These are phyloP conservation scores for Solen grandis DNA, from an alignment of 1,140 invertebrate genomes.

Conservation along the genomic window DNA sequence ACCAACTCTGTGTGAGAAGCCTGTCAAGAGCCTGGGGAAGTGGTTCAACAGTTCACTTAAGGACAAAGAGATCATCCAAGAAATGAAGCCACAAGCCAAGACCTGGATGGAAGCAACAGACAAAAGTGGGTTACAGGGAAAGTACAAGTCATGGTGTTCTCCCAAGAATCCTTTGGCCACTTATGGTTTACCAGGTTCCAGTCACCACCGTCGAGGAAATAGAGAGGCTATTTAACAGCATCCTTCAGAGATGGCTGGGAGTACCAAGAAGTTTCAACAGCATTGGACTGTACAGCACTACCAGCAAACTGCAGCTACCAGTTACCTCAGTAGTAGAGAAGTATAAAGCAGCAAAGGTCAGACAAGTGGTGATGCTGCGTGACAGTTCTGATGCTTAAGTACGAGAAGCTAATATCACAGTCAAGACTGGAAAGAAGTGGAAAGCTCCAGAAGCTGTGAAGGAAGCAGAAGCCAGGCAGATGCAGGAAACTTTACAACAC, in stretches of 20 bases:
- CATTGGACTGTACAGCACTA: constrained; percentile 42
- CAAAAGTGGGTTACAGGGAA: constrained; percentile 33
- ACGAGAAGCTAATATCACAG: background rate
- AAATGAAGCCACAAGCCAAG: background rate
- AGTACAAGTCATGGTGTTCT: constrained; percentile 54
- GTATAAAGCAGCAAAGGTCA: constrained; percentile 36
- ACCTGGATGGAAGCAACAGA: constrained; percentile 40
- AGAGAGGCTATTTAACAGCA: background rate
- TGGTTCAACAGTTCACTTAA: constrained; percentile 20
- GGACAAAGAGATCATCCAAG: constrained; percentile 23
- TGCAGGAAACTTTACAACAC: constrained; percentile 14
- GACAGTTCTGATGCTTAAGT: constrained; percentile 31
- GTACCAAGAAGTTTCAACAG: constrained; percentile 27
- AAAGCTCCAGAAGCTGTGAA: constrained; percentile 12
- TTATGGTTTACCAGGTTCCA: constrained; percentile 36
- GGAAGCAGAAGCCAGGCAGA: constrained; percentile 18
- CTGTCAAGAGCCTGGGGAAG: constrained; percentile 44
- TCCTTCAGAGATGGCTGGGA: constrained; percentile 28
- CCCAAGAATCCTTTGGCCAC: constrained; percentile 31
- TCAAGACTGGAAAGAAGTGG: constrained; percentile 18
- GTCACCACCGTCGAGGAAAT: constrained; percentile 31
- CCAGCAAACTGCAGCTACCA: constrained; percentile 25
- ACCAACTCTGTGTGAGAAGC: constrained; percentile 16
- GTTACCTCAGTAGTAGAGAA: constrained; percentile 38
- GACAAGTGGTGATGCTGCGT: constrained; percentile 45